A percentile compares a stretch with the other conserved stretches of the same genome.
These are phyloP conservation scores for Frieseomelitta varia DNA, from an alignment of 1,140 invertebrate genomes.

Conservation along the genomic window DNA sequence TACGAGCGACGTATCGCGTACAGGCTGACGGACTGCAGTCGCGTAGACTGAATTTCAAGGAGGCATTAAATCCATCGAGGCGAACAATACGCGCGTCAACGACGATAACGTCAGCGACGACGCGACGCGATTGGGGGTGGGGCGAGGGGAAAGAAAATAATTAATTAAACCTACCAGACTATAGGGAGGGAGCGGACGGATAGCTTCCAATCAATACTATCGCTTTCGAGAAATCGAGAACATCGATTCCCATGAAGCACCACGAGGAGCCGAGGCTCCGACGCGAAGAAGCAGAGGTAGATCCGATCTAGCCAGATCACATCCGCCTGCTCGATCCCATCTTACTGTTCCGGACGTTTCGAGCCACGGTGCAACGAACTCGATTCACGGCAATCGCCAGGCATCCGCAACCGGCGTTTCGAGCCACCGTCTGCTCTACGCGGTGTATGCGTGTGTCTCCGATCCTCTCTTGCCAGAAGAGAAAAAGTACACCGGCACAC, in stretches of 20 bases:
- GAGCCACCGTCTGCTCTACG: background rate
- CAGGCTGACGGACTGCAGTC: too few species aligned
- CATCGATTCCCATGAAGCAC: slow-evolving; percentile 49
- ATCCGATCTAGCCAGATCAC: slow-evolving; percentile 52
- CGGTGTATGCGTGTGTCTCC: slow-evolving; percentile 54
- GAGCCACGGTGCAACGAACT: slow-evolving; percentile 61
- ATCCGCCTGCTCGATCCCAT: slow-evolving; percentile 48
- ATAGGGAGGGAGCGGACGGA: background rate
- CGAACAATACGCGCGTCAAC: slow-evolving; percentile 22
- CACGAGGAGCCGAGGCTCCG: background rate
- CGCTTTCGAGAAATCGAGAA: slow-evolving; percentile 42
- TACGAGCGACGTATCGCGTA: background rate
- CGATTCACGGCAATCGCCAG: slow-evolving; percentile 43
- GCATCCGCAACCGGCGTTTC: slow-evolving; percentile 5
- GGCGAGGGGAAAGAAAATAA: background rate
- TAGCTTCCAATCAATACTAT: slow-evolving; percentile 40
- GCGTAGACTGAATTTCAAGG: slow-evolving; percentile 1
- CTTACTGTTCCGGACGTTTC: slow-evolving; percentile 42
- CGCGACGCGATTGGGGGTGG: background rate
- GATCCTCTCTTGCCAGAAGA: slow-evolving; percentile 48
- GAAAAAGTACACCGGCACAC: slow-evolving; percentile 52
- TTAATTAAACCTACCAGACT: slow-evolving; percentile 30
- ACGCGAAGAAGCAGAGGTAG: slow-evolving; percentile 24
- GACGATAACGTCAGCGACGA: background rate
- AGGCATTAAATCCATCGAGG: slow-evolving; percentile 7